Evolutionary conservation across 2,797 vertebrate genomes (phyloP).

Genomic region (Vireo griseus): DNA sequence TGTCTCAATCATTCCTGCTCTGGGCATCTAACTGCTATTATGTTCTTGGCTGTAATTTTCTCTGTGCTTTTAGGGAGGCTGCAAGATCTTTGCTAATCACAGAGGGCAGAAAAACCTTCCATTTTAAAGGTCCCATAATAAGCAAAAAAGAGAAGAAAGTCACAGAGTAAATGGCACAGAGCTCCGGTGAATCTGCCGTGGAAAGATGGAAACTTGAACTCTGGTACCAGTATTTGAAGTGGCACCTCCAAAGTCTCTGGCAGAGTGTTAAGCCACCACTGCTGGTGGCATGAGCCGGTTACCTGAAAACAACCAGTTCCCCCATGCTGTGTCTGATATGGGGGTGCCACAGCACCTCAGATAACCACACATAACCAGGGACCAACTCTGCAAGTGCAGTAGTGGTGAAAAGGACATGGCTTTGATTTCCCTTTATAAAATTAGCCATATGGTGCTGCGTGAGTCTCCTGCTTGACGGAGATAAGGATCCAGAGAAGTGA

Average conservation of each 20-base stretch:
- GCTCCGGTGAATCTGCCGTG: not conserved
- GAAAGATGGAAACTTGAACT: not conserved
- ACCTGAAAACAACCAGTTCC: not conserved
- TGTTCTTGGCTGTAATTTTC: constrained; percentile 36
- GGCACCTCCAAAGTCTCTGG: not conserved
- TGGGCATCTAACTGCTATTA: not conserved
- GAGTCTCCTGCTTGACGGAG: not conserved
- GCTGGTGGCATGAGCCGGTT: not conserved
- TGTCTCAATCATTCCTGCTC: not conserved
- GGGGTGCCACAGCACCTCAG: not conserved
- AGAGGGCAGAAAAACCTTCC: not conserved
- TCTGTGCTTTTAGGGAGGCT: not conserved
- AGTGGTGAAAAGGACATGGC: not conserved
- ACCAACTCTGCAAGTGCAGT: accelerated
- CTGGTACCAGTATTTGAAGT: not conserved
- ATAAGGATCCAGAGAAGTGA: not conserved
- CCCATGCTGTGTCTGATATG: accelerated
- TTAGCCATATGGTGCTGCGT: not conserved
- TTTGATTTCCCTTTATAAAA: not conserved
- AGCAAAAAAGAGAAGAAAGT: not conserved
- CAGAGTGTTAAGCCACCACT: not conserved
- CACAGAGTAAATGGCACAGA: not conserved
- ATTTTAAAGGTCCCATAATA: constrained; percentile 20
- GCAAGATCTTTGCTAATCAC: not conserved
- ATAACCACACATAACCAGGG: not conserved